Conservation (phyloP, 2,797 vertebrate species). For the Syncerus caffer region DNA sequence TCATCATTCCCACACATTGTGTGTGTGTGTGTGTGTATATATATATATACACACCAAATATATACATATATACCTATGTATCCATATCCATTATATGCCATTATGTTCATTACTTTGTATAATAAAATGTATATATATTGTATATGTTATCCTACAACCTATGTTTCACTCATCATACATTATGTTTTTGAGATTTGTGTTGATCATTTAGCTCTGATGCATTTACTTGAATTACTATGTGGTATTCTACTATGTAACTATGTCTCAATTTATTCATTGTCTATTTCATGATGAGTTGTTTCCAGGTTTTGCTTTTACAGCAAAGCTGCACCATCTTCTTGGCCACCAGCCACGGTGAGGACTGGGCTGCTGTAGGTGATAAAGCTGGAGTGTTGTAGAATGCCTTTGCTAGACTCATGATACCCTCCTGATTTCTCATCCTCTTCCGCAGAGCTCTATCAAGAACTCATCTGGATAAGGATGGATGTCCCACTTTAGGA, state of each 20-base stretch:
- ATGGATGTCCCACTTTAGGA: not conserved
- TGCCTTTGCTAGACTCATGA: not conserved
- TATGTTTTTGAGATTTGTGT: not conserved
- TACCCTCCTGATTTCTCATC: no score
- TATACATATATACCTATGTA: not conserved
- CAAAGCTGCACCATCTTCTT: not conserved
- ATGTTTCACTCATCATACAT: not conserved
- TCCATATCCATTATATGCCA: not conserved
- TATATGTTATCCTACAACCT: not conserved
- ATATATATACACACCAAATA: not conserved
- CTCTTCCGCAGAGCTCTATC: not conserved
- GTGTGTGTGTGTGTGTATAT: not conserved
- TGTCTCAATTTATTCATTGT: not conserved
- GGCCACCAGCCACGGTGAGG: not conserved
- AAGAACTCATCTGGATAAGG: not conserved
- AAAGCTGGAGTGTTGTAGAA: not conserved
- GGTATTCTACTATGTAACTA: not conserved
- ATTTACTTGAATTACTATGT: not conserved
- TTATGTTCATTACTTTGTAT: not conserved
- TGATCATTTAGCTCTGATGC: not conserved
- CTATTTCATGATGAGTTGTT: not conserved
- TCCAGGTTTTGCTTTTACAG: not conserved
- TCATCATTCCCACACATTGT: not conserved
- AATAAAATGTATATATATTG: not conserved
- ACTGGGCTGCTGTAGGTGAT: not conserved